Percentiles rank a stretch among this genome's conserved stretches.
phyloP scores from a whole-genome alignment of 2,797 vertebrate genomes.

The Myripristis jacobus region DNA sequence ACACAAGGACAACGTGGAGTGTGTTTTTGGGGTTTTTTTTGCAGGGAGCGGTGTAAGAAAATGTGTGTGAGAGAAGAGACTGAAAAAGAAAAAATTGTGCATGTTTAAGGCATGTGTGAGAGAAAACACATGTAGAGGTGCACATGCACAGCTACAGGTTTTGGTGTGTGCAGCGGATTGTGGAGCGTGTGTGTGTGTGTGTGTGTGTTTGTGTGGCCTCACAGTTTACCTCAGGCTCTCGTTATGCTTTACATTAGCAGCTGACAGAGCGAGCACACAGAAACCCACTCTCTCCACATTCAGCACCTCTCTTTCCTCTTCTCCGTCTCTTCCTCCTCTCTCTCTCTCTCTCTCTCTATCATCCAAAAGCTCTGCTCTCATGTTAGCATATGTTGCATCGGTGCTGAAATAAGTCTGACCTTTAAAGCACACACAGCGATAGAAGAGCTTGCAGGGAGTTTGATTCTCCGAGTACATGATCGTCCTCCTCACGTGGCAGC shows the following conservation, averaged over 20 bases:
- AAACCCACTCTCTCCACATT: neutral
- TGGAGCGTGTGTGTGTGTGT: neutral
- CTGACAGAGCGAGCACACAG: constrained; percentile 39
- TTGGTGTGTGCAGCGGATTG: constrained; percentile 7
- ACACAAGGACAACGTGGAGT: too few species aligned
- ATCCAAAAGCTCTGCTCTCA: neutral
- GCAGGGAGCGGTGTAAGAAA: too few species aligned
- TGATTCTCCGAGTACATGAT: constrained; percentile 17
- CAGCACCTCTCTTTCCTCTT: neutral
- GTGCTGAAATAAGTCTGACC: neutral
- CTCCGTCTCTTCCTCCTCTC: neutral
- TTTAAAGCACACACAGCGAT: neutral
- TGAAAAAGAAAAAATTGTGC: too few species aligned
- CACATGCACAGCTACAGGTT: neutral
- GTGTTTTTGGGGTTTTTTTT: too few species aligned
- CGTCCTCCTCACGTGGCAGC: too few species aligned
- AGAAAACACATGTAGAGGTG: neutral
- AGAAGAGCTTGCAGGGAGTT: constrained; percentile 23
- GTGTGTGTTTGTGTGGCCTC: neutral
- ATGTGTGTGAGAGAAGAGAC: neutral
- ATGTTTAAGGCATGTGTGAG: too few species aligned
- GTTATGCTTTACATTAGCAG: constrained; percentile 57
- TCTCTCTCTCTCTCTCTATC: neutral
- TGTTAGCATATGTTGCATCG: constrained; percentile 5
- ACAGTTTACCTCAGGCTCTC: constrained; percentile 51